Base-by-base conservation (phyloP, 2,797 vertebrate genomes). In the Poliocrania exsul region DNA sequence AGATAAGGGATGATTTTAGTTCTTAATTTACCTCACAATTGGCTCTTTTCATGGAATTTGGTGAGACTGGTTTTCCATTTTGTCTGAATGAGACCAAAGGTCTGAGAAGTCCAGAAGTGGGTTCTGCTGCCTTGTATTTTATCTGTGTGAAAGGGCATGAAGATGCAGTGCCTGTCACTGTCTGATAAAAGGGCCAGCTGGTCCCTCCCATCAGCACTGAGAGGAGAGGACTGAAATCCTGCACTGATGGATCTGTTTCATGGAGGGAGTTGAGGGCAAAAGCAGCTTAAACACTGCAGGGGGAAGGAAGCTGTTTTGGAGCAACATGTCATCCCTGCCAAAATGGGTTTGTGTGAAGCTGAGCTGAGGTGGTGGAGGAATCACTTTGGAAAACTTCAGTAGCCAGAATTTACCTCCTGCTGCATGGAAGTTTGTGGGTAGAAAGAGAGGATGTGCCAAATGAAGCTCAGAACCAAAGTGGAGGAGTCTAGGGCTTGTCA, bases 81-180 rank as follows among this genome's bases (percentile, higher is more conserved):
- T 71, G 40, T 56, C 62, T 58, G 37, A 58, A 75, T 38, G 44
- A 89, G 49, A 40, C 61, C 56, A 57, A 44, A 72, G 47, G 69
- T 40, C 46, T 13, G 24, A 77, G 33, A 23, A 81, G 53, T 28
- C 77, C 38, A 10, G 15, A 35, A 80, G 29, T 8, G 9, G 44
- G 35, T 9, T 9, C 29, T 31, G 18, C 0, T 50, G 37, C 50
- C 47, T 46, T 42, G 16, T 57, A 23, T 29, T 35, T 25, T 84
- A 19, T 37, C 37, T 57, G 1, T 7, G 5, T 24, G 24, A 26
- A 9, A 0, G 0, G 67, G 40, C 25, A 7, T 19, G 33, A 70
- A 66, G 64, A 26, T n/a, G 75, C 56, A 5, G 51, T 24, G 26
- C 17, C 31, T 42, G 1, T 20, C 50, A 33, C 0, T 35, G 29